These are phyloP conservation scores for Periplaneta americana DNA, from an alignment of 1,140 invertebrate genomes.

Conservation along the genomic window DNA sequence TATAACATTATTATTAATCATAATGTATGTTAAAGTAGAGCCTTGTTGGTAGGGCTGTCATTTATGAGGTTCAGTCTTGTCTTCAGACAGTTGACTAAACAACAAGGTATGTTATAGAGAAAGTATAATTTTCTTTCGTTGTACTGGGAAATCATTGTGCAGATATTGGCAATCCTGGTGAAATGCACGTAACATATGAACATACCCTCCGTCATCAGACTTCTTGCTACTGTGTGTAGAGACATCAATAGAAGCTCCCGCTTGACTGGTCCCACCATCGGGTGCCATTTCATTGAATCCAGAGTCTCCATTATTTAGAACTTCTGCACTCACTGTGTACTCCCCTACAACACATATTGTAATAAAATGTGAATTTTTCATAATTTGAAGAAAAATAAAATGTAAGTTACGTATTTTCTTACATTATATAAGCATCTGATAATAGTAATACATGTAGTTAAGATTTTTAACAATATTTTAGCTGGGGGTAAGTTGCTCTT, in stretches of 20 bases:
- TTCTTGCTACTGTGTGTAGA: constrained; percentile 2
- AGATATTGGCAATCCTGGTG: background rate
- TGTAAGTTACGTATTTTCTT: background rate
- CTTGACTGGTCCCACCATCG: constrained; percentile 11
- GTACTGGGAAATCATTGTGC: background rate
- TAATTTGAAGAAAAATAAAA: background rate
- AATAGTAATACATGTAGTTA: background rate
- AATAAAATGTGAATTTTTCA: background rate
- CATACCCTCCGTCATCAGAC: constrained; percentile 10
- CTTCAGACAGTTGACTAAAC: too few species aligned
- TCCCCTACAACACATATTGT: background rate
- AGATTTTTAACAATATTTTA: too few species aligned
- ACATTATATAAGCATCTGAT: background rate
- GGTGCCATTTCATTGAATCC: constrained; percentile 28
- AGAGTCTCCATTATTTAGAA: constrained; percentile 25
- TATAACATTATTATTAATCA: too few species aligned
- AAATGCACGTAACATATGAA: too few species aligned
- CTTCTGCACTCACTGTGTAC: constrained; percentile 23
- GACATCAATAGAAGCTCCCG: background rate
- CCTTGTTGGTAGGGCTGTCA: too few species aligned
- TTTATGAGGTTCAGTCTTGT: too few species aligned
- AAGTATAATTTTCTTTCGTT: too few species aligned
- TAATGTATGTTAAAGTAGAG: too few species aligned
- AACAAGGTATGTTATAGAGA: too few species aligned
- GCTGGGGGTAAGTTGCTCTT: background rate